These are phyloP conservation scores for Benthosema pterotum DNA, from an alignment of 2,797 vertebrate genomes.

Conservation along the genomic window DNA sequence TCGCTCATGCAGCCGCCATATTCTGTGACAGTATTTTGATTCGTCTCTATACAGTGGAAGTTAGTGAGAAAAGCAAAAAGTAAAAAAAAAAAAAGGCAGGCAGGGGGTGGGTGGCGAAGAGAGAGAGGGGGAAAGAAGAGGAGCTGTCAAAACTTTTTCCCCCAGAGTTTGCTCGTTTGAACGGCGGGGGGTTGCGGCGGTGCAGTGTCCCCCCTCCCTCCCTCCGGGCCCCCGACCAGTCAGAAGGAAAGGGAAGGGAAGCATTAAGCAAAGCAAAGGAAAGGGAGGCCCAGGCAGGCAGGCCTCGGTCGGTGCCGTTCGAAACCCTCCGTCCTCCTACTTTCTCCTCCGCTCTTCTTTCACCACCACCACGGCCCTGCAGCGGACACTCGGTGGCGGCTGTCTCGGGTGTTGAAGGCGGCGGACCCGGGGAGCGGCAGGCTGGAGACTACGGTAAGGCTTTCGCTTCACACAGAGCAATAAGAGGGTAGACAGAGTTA, in stretches of 20 bases:
- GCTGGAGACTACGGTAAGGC: constrained; percentile 53
- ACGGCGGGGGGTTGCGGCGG: constrained; percentile 53
- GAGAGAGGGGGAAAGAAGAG: constrained; percentile 67
- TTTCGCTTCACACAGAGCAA: constrained; percentile 7
- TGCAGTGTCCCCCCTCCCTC: constrained; percentile 57
- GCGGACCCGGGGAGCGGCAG: constrained; percentile 73
- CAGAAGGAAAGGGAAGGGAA: constrained; percentile 27
- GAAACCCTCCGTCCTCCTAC: too few species aligned
- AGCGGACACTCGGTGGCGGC: constrained; percentile 74
- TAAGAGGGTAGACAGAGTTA: too few species aligned
- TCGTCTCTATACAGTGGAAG: constrained; percentile 81
- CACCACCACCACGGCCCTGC: constrained; percentile 71
- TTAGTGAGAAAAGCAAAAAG: constrained; percentile 70
- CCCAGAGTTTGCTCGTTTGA: constrained; percentile 61
- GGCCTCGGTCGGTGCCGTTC: too few species aligned
- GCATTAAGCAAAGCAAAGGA: constrained; percentile 45
- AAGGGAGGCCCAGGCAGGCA: constrained; percentile 69
- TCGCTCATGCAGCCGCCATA: constrained; percentile 87
- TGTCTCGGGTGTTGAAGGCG: constrained; percentile 76
- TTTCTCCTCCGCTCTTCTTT: constrained; percentile 61
- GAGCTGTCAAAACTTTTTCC: constrained; percentile 75
- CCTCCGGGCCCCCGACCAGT: background rate
- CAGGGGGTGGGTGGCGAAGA: constrained; percentile 65
- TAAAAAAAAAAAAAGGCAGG: constrained; percentile 63
- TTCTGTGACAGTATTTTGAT: constrained; percentile 94